Evolutionary conservation across 2,113 vertebrate species (phyloP).

Genomic region (Psettodes erumei): DNA sequence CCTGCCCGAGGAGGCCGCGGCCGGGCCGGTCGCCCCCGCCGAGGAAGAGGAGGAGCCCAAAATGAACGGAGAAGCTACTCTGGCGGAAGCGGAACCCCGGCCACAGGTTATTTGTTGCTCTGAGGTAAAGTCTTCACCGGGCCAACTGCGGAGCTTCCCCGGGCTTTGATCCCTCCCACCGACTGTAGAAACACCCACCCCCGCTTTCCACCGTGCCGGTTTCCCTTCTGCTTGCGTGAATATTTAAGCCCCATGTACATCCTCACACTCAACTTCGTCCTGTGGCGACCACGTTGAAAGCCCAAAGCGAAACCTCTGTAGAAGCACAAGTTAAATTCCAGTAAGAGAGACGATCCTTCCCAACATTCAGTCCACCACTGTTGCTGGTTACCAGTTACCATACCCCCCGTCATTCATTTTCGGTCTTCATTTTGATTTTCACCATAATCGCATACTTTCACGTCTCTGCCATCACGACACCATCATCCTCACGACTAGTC

Average conservation of each 20-base stretch:
- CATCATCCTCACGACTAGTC: conserved; percentile 11
- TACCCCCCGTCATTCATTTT: not conserved
- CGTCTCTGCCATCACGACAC: conserved; percentile 2
- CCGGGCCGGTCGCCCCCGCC: conserved; percentile 63
- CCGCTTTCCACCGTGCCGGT: conserved; percentile 60
- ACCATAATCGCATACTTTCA: not conserved
- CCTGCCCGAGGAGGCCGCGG: conserved; percentile 34
- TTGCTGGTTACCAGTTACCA: conserved; percentile 20
- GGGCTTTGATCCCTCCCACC: conserved; percentile 58
- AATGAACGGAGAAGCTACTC: conserved; percentile 92
- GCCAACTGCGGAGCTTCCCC: conserved; percentile 57
- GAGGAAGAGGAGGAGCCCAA: conserved; percentile 84
- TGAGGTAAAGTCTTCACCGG: conserved; percentile 93
- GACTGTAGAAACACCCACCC: conserved; percentile 62
- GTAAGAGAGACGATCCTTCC: not conserved
- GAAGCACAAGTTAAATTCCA: not conserved
- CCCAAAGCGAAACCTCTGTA: not conserved
- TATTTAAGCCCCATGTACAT: conserved; percentile 66
- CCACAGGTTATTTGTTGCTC: conserved; percentile 99
- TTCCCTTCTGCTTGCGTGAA: conserved; percentile 71
- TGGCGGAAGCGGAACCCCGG: conserved; percentile 88
- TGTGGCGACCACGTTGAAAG: not conserved
- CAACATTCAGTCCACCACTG: not conserved
- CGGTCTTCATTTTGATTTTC: conserved; percentile 8
- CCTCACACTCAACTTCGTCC: conserved; percentile 35